Evolutionary conservation across 2,888 invertebrate genomes (phyloP), one percentile per base, ranked within the genome.

Genomic region (Leucophenga montana): DNA sequence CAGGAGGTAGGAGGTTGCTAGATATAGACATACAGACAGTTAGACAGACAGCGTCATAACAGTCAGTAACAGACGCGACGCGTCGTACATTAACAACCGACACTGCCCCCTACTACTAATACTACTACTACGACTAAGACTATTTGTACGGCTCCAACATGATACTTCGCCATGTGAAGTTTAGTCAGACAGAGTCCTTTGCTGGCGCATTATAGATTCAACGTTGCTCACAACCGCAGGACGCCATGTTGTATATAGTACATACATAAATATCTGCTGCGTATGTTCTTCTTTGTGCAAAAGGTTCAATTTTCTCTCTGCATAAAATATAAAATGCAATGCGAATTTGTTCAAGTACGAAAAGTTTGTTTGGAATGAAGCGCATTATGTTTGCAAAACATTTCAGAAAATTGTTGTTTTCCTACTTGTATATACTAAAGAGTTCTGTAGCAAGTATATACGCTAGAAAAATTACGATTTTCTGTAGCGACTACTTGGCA

Each of bases 301-400:
- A 8, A 20, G 1, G 16, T 5, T 62, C n/a, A n/a, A n/a, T n/a
- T n/a, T n/a, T n/a, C n/a, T n/a, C 14, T n/a, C 20, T 44, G 62
- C 46, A 16, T 39, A 11, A 53, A 53, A 53, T 16, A 16, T 5
- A 11, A 11, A 39, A 39, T 39, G 39, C 39, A 39, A 3, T 39
- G 39, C 39, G 39, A 39, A 39, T 39, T 39, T 39, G 57, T 31
- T 59, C 33, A 62, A 22, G 48, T 39, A 39, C 46, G 22, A 64
- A 48, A 48, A 33, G 39, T 61, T 59, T 27, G 53, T 18, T n/a
- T 53, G 18, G 18, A 5, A 14, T 53, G 65, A 20, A 61, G 1
- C 56, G 50, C 48, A 61, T 61, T 67, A 67, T 59, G 53, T 50
- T 61, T 59, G 59, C 67, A 61, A 67, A 67, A 61, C 39, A 61